A percentile compares a stretch with the other conserved stretches of the same genome.
phyloP scores from a whole-genome alignment of 2,113 vertebrate genomes.

The Daubentonia madagascariensis region DNA sequence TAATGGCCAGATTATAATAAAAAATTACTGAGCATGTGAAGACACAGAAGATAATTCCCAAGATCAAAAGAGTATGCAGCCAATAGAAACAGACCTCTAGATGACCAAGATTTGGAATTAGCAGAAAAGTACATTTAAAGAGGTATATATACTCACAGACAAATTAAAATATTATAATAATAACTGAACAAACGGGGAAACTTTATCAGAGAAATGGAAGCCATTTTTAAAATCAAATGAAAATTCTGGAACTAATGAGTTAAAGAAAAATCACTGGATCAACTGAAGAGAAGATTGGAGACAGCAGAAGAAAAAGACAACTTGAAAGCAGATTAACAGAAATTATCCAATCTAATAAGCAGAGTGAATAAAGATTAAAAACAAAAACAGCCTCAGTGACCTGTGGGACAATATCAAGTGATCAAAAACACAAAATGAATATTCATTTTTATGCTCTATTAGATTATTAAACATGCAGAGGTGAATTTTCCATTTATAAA shows the following conservation, averaged over 20 bases:
- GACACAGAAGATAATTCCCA: not conserved
- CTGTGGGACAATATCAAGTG: not conserved
- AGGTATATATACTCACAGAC: not conserved
- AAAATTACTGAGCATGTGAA: not conserved
- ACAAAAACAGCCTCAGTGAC: not conserved
- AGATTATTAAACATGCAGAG: constrained; percentile 56
- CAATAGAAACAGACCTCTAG: not conserved
- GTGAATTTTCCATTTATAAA: not conserved
- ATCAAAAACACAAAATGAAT: not conserved
- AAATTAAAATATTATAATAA: not conserved
- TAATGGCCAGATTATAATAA: not conserved
- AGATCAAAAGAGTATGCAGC: not conserved
- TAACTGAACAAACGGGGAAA: not conserved
- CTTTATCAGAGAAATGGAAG: not conserved
- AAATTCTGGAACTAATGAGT: not conserved
- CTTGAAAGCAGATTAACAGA: not conserved
- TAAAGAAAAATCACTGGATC: not conserved
- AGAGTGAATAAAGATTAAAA: not conserved
- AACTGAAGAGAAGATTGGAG: not conserved
- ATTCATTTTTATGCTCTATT: constrained; percentile 42
- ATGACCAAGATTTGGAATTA: not conserved
- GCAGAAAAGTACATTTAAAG: not conserved
- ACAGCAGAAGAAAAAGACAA: not conserved
- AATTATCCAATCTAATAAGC: not conserved
- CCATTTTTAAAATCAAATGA: not conserved